Evolutionary conservation across 2,888 invertebrate species (phyloP).

Genomic region (Bhutanitis thaidina): DNA sequence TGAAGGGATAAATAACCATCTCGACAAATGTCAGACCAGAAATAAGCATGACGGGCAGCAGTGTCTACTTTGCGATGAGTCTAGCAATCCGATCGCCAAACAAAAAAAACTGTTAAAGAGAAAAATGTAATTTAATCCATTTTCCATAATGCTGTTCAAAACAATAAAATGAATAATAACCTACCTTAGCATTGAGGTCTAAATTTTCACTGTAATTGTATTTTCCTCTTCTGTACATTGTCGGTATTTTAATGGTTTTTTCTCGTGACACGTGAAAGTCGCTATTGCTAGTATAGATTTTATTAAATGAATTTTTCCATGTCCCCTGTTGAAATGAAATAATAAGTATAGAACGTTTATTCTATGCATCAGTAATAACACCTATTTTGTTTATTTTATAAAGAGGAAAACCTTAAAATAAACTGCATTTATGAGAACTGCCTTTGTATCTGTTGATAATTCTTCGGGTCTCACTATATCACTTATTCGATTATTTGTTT

Average conservation of each 20-base stretch:
- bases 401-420: slow-evolving; percentile 84
- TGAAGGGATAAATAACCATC: no score
- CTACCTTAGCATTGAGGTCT: slow-evolving; percentile 44
- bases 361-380: not conserved
- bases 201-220: slow-evolving; percentile 55
- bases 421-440: slow-evolving; percentile 90
- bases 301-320: slow-evolving; percentile 84
- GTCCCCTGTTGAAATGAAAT: slow-evolving; percentile 59
- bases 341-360: not conserved
- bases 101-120: no score
- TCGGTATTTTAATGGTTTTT: slow-evolving; percentile 80
- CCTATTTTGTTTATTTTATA: not conserved
- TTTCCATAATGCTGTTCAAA: no score
- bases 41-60: no score
- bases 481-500: slow-evolving; percentile 63
- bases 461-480: slow-evolving; percentile 79
- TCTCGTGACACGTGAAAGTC: slow-evolving; percentile 82
- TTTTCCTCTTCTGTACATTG: slow-evolving; percentile 81
- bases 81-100: no score
- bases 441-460: slow-evolving; percentile 74
- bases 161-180: no score
- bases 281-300: slow-evolving; percentile 68
- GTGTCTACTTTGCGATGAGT: no score
- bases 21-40: no score
- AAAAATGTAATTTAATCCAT: no score